These are phyloP conservation scores for Neosilurus hyrtlii DNA, from an alignment of 2,797 vertebrate species.

Conservation along the genomic window DNA sequence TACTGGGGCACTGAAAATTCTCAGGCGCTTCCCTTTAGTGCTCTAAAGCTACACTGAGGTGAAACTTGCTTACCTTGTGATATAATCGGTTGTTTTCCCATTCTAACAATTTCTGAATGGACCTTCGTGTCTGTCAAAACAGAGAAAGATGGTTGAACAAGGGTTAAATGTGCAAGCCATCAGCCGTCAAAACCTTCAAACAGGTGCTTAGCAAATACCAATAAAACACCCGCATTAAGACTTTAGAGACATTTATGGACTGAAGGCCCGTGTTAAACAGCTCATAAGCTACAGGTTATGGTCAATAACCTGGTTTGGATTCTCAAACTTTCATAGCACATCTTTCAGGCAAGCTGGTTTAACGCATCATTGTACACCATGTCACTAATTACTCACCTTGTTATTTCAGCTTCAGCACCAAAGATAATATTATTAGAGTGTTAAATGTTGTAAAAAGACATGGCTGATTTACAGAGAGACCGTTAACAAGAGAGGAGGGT, in stretches of 20 bases:
- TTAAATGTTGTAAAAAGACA: conserved; percentile 59
- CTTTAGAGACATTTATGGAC: conserved; percentile 70
- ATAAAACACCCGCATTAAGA: conserved; percentile 60
- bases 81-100: conserved; percentile 99
- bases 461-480: conserved; percentile 60
- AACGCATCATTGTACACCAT: conserved; percentile 61
- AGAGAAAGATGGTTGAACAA: conserved; percentile 43
- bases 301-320: conserved; percentile 64
- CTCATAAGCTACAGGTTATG: conserved; percentile 72
- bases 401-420: conserved; percentile 59
- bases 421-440: conserved; percentile 57
- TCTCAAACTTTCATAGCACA: conserved; percentile 62
- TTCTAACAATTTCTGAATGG: conserved; percentile 97
- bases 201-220: conserved; percentile 61
- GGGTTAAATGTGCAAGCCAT: conserved; percentile 24
- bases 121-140: conserved; percentile 89
- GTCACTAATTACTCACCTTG: conserved; percentile 62
- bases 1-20: conserved; percentile 13
- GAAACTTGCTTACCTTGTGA: conserved; percentile 87
- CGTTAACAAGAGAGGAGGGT: conserved; percentile 55
- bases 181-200: conserved; percentile 50
- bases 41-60: neutral
- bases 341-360: conserved; percentile 53
- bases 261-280: conserved; percentile 66
- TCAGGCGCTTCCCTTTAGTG: neutral